Evolutionary conservation across 2,797 vertebrate genomes (phyloP).

Genomic region (Xerus rutilus): DNA sequence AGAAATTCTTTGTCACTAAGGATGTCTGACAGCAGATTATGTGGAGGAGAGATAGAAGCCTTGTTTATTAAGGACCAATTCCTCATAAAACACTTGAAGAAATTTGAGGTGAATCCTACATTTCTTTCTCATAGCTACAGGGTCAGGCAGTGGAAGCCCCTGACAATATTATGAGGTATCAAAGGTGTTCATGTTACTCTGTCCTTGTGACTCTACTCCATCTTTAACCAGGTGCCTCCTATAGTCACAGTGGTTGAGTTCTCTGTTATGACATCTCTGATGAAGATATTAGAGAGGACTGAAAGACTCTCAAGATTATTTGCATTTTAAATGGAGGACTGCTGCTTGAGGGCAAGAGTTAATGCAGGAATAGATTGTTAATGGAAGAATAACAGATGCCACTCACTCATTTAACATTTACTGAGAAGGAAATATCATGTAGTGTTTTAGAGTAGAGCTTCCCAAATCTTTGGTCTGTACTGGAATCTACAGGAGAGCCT

Average conservation of each 20-base stretch:
- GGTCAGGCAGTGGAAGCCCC: background rate
- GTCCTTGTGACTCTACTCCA: background rate
- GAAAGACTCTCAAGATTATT: background rate
- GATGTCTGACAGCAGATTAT: background rate
- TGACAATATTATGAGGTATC: background rate
- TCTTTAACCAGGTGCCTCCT: background rate
- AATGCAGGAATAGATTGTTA: background rate
- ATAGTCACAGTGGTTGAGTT: too few species aligned
- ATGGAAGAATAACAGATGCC: background rate
- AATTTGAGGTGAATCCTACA: background rate
- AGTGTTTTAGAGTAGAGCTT: background rate
- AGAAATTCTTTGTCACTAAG: background rate
- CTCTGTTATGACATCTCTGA: background rate
- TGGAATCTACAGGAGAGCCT: background rate
- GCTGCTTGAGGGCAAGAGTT: background rate
- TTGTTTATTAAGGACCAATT: background rate
- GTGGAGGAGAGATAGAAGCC: background rate
- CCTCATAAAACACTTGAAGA: background rate
- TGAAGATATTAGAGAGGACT: background rate
- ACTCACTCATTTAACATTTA: background rate
- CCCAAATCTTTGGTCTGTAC: background rate
- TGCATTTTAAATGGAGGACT: constrained; percentile 40
- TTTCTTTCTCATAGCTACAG: background rate
- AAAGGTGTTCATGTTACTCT: background rate
- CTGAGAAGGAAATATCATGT: background rate